Evolutionary conservation across 2,888 invertebrate genomes (phyloP), one percentile per base, ranked within the genome.

Genomic region (Octodonta nipae): DNA sequence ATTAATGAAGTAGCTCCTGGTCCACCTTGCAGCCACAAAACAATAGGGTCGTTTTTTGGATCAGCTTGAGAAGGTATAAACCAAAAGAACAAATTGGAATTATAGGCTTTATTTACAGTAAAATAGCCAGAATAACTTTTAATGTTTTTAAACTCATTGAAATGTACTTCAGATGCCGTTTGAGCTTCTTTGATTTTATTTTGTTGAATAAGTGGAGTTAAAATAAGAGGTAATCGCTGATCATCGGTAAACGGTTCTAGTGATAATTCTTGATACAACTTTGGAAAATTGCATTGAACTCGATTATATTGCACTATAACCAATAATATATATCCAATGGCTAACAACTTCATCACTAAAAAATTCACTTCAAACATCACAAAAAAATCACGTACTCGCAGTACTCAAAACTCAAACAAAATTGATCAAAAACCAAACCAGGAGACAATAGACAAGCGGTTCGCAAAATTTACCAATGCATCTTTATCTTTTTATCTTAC

Each of bases 11-110:
- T 70, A 0, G 81, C 81, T 0, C 85, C 85, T 0, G 87, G 87
- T 0, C 87, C 88, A 4, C 87, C 87, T 61, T 87, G 84, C 2
- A 87, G 64, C 88, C 88, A 88, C 5, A 88, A 60, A 0, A 86
- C 60, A 1, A 88, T 77, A 1, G 83, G 84, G 1, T 78, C 78
- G 25, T 65, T 60, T 35, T 64, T 63, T 29, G 46, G 47, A 34
- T 54, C 38, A 2, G 59, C 61, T 68, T 74, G 70, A 0, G 86
- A 75, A 0, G 87, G 87, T 55, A 89, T 88, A 54, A 82, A 89
- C 89, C 89, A 91, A 60, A 91, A 87, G 63, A 88, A 91, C 61
- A 84, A 68, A 52, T 89, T 87, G 0, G 87, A 85, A 45, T 81
- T 72, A 50, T 67, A 77, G 1, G 66, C 59, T 46, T 78, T 72